A percentile compares a stretch with the other conserved stretches of the same genome.
Conservation (phyloP, 2,797 vertebrate species). For the Vultur gryphus region DNA sequence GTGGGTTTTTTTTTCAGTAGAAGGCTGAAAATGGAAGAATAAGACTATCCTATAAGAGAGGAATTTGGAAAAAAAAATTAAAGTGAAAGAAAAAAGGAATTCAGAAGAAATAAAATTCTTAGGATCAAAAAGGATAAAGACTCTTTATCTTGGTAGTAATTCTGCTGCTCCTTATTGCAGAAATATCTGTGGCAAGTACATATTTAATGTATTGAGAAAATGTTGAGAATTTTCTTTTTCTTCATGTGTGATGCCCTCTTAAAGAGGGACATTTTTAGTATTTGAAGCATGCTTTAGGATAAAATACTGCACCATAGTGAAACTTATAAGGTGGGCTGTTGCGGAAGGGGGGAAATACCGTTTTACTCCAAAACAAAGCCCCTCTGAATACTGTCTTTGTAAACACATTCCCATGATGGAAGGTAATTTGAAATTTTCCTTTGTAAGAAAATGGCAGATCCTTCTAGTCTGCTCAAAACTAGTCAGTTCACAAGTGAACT, state of each 20-base stretch:
- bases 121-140: neutral
- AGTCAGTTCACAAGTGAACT: neutral
- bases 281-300: neutral
- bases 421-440: neutral
- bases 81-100: neutral
- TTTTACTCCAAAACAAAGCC: neutral
- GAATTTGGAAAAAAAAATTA: neutral
- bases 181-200: neutral
- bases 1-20: neutral
- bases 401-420: neutral
- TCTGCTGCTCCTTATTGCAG: neutral
- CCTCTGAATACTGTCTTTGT: neutral
- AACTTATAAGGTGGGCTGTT: neutral
- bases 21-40: neutral
- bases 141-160: neutral
- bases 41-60: neutral
- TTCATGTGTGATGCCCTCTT: neutral
- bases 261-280: neutral
- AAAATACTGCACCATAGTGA: neutral
- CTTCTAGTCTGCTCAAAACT: neutral
- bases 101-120: neutral
- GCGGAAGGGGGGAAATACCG: fast-evolving
- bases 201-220: neutral
- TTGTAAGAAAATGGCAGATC: neutral
- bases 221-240: neutral